Evolutionary conservation across 2,797 vertebrate species (phyloP).

Genomic region (Coendou prehensilis): DNA sequence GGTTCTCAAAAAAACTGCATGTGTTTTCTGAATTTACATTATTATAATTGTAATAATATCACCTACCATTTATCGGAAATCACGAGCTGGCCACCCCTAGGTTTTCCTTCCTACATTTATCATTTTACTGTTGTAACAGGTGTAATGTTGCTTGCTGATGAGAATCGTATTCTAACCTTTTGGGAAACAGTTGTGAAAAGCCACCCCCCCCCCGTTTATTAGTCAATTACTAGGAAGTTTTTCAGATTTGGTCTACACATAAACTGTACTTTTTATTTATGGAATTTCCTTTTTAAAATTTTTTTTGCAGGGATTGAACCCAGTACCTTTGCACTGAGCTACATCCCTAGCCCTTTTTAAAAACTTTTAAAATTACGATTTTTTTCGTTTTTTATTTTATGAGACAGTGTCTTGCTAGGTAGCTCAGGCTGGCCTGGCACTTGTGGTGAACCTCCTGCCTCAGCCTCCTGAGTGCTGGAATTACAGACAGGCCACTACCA

Average conservation of each 20-base stretch:
- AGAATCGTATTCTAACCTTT: conserved; percentile 40
- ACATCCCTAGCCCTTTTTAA: background rate
- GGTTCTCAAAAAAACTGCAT: conserved; percentile 1
- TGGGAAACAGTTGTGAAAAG: background rate
- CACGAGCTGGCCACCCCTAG: background rate
- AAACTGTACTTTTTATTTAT: background rate
- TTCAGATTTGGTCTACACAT: conserved; percentile 2
- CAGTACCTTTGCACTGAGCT: background rate
- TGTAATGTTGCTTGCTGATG: background rate
- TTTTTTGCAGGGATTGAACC: background rate
- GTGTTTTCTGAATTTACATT: conserved; percentile 62
- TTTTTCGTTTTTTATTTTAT: background rate
- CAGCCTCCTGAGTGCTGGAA: background rate
- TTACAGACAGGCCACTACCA: background rate
- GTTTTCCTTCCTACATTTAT: conserved; percentile 55
- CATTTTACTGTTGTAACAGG: conserved; percentile 3
- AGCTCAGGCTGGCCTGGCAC: background rate
- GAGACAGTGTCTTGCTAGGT: background rate
- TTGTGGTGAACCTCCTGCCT: background rate
- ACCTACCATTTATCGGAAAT: conserved; percentile 42
- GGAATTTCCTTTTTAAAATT: background rate
- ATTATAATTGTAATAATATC: conserved; percentile 1
- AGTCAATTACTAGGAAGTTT: background rate
- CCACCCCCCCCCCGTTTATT: background rate
- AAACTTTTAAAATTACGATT: background rate